Conservation (phyloP, 2,888 invertebrate genomes). For the Ecdyonurus torrentis region DNA sequence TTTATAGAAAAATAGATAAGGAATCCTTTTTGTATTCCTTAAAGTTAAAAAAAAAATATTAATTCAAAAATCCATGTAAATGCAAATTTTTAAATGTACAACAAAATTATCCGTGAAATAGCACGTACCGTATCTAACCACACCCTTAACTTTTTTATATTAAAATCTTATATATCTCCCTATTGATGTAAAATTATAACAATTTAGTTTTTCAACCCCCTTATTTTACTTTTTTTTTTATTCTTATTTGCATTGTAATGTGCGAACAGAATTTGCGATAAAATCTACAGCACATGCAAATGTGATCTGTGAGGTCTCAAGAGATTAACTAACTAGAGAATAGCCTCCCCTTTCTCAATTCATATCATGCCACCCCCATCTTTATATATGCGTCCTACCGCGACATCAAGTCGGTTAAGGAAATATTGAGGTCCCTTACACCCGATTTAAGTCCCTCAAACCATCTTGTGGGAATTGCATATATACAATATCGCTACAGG, state of each 20-base stretch:
- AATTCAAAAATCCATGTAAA: neutral
- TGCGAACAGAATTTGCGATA: neutral
- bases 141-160: no score
- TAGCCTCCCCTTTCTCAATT: no score
- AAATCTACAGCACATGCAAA: neutral
- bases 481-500: neutral
- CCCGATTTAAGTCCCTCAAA: neutral
- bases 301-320: neutral
- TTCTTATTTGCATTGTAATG: neutral
- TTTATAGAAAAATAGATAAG: neutral
- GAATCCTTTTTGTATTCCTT: neutral
- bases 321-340: neutral
- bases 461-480: neutral
- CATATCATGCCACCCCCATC: no score
- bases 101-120: neutral
- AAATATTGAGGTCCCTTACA: neutral
- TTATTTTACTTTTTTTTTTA: neutral
- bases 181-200: neutral
- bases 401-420: neutral
- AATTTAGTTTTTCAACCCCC: neutral
- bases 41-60: no score
- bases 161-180: no score
- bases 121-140: no score
- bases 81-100: neutral
- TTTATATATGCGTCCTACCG: neutral